Percentiles rank a stretch among this genome's conserved stretches.
These are phyloP conservation scores for Megalops cyprinoides DNA, from an alignment of 2,797 vertebrate genomes.

Conservation along the genomic window DNA sequence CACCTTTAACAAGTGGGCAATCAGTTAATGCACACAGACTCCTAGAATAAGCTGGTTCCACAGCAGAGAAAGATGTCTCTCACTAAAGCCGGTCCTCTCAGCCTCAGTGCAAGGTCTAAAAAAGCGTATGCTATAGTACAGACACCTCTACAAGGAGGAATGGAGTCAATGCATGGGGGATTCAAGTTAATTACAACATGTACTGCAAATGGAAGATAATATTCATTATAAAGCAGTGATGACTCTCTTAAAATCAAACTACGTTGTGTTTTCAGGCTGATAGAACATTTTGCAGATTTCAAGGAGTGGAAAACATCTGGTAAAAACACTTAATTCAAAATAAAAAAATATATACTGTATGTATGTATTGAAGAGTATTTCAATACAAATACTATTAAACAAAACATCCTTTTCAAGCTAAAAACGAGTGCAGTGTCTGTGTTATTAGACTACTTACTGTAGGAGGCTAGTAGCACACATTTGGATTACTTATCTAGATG, in stretches of 20 bases:
- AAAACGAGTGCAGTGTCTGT: slow-evolving; percentile 92
- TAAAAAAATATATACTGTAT: slow-evolving; percentile 36
- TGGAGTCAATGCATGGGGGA: slow-evolving; percentile 56
- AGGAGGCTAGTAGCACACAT: slow-evolving; percentile 81
- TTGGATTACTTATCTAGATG: slow-evolving; percentile 63
- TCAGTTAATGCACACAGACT: background rate
- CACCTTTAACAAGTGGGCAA: background rate
- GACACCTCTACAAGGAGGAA: slow-evolving; percentile 25
- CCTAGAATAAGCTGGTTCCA: background rate
- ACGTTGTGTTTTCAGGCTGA: slow-evolving; percentile 27
- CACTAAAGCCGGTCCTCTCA: background rate
- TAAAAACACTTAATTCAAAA: slow-evolving; percentile 56
- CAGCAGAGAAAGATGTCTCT: background rate
- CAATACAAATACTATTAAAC: slow-evolving; percentile 35
- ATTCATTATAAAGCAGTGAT: slow-evolving; percentile 23
- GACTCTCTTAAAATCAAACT: background rate
- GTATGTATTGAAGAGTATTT: slow-evolving; percentile 31
- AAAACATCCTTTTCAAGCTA: slow-evolving; percentile 65
- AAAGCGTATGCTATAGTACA: slow-evolving; percentile 14
- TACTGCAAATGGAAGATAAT: slow-evolving; percentile 30
- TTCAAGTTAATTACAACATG: slow-evolving; percentile 36
- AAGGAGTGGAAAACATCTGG: background rate
- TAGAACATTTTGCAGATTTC: slow-evolving; percentile 15
- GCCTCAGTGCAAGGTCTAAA: background rate
- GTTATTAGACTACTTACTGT: slow-evolving; percentile 78